Conservation (phyloP, 2,797 vertebrate species). For the Sebastolobus alascanus region DNA sequence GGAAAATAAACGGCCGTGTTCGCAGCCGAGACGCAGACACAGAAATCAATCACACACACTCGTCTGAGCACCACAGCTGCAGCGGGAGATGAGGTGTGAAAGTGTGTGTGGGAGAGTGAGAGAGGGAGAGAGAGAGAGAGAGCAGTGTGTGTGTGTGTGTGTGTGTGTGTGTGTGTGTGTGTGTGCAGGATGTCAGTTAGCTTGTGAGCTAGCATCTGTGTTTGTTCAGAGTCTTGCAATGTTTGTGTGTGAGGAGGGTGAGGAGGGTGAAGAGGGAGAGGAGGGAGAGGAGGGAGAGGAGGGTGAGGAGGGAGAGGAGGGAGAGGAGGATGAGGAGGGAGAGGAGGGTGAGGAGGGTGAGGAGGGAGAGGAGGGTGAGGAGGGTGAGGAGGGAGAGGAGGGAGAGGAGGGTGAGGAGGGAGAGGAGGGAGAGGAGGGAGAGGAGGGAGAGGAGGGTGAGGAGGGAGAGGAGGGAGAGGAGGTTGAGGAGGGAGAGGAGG, state of each 20-base stretch:
- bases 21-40: slow-evolving; percentile 72
- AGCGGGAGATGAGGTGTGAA: slow-evolving; percentile 78
- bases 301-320: too few species aligned
- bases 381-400: too few species aligned
- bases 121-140: neutral
- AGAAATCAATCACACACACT: slow-evolving; percentile 82
- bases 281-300: too few species aligned
- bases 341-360: too few species aligned
- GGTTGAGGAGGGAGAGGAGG: too few species aligned
- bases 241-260: neutral
- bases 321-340: too few species aligned
- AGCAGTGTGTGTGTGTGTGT: neutral
- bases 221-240: slow-evolving; percentile 30
- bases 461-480: too few species aligned
- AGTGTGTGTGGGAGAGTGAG: slow-evolving; percentile 44
- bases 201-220: slow-evolving; percentile 50
- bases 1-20: slow-evolving; percentile 84
- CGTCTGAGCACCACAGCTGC: slow-evolving; percentile 75
- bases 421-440: too few species aligned
- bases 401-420: too few species aligned
- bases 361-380: too few species aligned
- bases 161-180: neutral
- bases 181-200: slow-evolving; percentile 30
- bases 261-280: too few species aligned
- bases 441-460: too few species aligned